Evolutionary conservation across 1,140 invertebrate species (phyloP), one percentile per base, ranked within the genome.

Genomic region (Drosophila littoralis): DNA sequence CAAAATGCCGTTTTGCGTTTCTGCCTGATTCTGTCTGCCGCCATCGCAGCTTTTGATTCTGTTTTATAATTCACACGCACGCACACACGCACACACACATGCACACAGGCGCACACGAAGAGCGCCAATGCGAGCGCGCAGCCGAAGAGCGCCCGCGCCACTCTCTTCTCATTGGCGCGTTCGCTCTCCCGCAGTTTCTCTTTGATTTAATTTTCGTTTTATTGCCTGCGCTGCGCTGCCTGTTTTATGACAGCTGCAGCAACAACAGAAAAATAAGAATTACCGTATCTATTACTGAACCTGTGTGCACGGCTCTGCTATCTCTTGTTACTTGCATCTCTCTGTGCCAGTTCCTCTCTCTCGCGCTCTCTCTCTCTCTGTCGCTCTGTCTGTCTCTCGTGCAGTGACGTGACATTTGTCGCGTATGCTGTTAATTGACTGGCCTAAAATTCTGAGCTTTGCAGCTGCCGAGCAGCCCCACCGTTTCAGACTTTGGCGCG

Each of bases 21-120:
- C 42, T 81, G 71, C 65, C 60, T 59, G 80, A 83, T 83, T 83
- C 81, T 80, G 76, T 83, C 81, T 80, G 76, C 72, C 48, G 65
- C 58, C 69, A 61, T 60, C 63, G 74, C 80, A 81, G 85, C 80
- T 89, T 89, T 89, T 89, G 84, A 89, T 89, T 89, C 84, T 89
- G 84, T 89, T 89, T 89, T 89, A 89, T 89, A 89, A 89, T 84
- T 84, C 83, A 73, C 55, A 76, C 58, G 40, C 50, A 74, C 50
- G 57, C 48, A 51, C 51, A 54, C 61, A 54, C 63, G 22, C 52
- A 60, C 8, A 32, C 50, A 70, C 61, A 28, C 22, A 51, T 42
- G n/a, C n/a, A 15, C 48, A 52, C 33, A 36, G 13, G 7, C 22
- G 33, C 15, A 60, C 9, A 12, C 35, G 10, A 42, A 54, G 58